Conservation (phyloP, 2,797 vertebrate species). For the Remorina albescens region DNA sequence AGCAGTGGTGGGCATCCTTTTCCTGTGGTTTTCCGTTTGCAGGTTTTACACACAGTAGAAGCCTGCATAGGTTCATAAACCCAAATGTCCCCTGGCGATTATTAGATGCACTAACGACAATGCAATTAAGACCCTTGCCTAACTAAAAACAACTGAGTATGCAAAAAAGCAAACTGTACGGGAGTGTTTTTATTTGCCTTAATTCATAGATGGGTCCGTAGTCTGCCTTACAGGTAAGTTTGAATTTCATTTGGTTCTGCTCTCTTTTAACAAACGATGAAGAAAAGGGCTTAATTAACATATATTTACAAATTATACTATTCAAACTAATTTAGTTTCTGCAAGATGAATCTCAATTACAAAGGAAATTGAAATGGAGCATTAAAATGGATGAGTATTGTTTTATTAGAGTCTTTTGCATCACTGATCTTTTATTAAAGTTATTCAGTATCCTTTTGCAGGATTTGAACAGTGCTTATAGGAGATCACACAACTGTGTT, state of each 20-base stretch:
- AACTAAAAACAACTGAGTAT: conserved; percentile 80
- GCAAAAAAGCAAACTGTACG: conserved; percentile 81
- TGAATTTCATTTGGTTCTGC: conserved; percentile 79
- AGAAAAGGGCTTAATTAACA: conserved; percentile 81
- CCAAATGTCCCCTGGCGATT: conserved; percentile 82
- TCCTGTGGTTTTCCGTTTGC: conserved; percentile 77
- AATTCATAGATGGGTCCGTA: conserved; percentile 68
- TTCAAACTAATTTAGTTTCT: conserved; percentile 82
- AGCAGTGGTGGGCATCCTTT: conserved; percentile 80
- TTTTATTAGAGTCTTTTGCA: conserved; percentile 77
- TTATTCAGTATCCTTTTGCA: conserved; percentile 66
- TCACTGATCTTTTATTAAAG: conserved; percentile 79
- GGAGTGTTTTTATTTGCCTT: conserved; percentile 81
- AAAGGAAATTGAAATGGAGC: conserved; percentile 74
- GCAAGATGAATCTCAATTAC: conserved; percentile 80
- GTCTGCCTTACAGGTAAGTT: conserved; percentile 84
- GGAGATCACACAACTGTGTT: conserved; percentile 63
- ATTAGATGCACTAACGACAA: conserved; percentile 83
- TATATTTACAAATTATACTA: conserved; percentile 85
- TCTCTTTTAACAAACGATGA: conserved; percentile 63
- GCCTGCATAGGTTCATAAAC: conserved; percentile 75
- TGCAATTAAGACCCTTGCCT: conserved; percentile 79
- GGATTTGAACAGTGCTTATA: conserved; percentile 67
- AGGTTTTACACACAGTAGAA: conserved; percentile 74
- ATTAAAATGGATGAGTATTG: conserved; percentile 84